Conservation (phyloP, 1,140 invertebrate species). For the Drosophila guanche region DNA sequence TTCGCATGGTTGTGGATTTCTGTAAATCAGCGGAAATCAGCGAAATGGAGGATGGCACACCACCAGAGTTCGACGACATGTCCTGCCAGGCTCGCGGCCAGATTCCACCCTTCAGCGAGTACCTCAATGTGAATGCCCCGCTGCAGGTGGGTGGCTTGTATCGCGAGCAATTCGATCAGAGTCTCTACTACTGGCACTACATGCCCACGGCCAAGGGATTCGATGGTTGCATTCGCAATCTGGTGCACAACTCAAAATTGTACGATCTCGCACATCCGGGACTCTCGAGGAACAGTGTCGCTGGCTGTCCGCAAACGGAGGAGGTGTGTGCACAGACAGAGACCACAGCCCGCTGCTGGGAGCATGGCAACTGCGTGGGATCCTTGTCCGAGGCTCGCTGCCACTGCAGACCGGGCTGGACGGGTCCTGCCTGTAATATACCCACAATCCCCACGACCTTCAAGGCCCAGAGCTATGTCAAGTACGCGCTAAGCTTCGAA, state of each 20-base stretch:
- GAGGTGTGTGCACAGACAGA: slow-evolving; percentile 93
- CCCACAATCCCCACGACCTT: slow-evolving; percentile 95
- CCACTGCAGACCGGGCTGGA: slow-evolving; percentile 96
- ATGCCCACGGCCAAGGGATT: slow-evolving; percentile 95
- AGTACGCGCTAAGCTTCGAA: slow-evolving; percentile 97
- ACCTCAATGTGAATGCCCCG: slow-evolving; percentile 97
- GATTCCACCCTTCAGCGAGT: slow-evolving; percentile 97
- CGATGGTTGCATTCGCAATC: slow-evolving; percentile 96
- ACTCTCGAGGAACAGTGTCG: slow-evolving; percentile 91
- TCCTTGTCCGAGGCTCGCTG: slow-evolving; percentile 94
- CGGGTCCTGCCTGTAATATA: slow-evolving; percentile 92
- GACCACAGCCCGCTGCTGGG: slow-evolving; percentile 92
- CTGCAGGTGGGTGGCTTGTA: slow-evolving; percentile 96
- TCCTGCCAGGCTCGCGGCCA: slow-evolving; percentile 94
- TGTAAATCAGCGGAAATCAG: slow-evolving; percentile 94
- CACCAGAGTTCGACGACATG: slow-evolving; percentile 93
- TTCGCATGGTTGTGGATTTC: slow-evolving; percentile 95
- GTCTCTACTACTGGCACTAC: slow-evolving; percentile 93
- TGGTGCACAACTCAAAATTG: slow-evolving; percentile 97
- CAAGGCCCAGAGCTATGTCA: slow-evolving; percentile 95
- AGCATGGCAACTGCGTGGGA: slow-evolving; percentile 97
- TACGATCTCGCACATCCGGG: slow-evolving; percentile 96
- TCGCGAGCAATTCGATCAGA: slow-evolving; percentile 93
- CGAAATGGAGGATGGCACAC: slow-evolving; percentile 93
- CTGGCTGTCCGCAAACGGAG: slow-evolving; percentile 95